Percentiles rank a stretch among this genome's conserved stretches.
These are phyloP conservation scores for Megamerina dolium DNA, from an alignment of 2,888 invertebrate genomes.

Conservation along the genomic window DNA sequence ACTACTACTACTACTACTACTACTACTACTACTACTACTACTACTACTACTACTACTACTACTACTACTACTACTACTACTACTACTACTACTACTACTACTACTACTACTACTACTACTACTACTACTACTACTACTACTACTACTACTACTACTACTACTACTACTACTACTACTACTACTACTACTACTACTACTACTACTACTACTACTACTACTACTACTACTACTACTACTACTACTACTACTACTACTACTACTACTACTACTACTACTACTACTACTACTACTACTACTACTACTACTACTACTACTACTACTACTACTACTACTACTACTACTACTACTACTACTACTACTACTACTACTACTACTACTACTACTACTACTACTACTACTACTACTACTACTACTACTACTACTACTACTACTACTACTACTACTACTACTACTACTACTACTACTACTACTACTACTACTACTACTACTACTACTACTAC, in stretches of 20 bases:
- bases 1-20: neutral
- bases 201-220: neutral
- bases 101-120: neutral
- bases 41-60: neutral
- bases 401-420: no score
- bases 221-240: no score
- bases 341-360: neutral
- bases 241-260: neutral
- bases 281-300: neutral
- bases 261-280: neutral
- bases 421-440: no score
- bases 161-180: neutral
- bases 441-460: no score
- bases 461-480: no score
- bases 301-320: neutral
- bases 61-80: neutral
- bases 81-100: neutral
- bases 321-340: neutral
- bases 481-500: no score
- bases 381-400: neutral
- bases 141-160: neutral
- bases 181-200: neutral
- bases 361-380: neutral
- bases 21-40: neutral
- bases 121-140: neutral